phyloP scores from a whole-genome alignment of 2,888 invertebrate species.

The Ophioninae sp. region DNA sequence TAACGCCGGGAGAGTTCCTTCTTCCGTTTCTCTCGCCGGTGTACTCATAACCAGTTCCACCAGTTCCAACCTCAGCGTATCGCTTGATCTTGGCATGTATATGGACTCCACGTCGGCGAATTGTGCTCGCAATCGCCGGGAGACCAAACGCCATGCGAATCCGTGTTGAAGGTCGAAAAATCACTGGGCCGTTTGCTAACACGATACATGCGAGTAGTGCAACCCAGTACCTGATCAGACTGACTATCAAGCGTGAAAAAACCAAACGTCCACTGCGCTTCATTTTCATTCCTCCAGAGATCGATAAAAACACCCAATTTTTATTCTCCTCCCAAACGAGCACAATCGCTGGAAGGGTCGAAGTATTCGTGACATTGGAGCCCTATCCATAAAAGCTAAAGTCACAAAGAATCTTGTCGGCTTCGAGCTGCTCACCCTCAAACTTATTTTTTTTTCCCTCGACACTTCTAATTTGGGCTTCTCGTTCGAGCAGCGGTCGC shows the following conservation, averaged over 20 bases:
- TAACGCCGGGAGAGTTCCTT: conserved; percentile 4
- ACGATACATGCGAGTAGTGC: background rate
- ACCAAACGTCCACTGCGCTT: background rate
- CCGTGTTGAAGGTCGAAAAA: background rate
- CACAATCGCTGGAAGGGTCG: background rate
- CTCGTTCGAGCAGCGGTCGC: conserved; percentile 7
- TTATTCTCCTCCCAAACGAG: background rate
- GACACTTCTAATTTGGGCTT: conserved; percentile 28
- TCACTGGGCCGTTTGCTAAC: background rate
- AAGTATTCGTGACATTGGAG: conserved; percentile 7
- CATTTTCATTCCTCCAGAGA: background rate
- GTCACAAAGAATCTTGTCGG: background rate
- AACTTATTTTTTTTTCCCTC: conserved; percentile 19
- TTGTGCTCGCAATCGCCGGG: conserved; percentile 7
- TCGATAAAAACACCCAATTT: background rate
- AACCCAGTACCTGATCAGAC: conserved; percentile 1
- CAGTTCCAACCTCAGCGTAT: conserved; percentile 9
- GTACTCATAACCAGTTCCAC: background rate
- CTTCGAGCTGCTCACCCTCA: conserved; percentile 1
- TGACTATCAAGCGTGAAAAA: background rate
- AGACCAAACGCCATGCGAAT: conserved; percentile 2
- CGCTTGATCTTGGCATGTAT: conserved; percentile 13
- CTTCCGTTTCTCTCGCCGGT: background rate
- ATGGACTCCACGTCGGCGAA: conserved; percentile 1
- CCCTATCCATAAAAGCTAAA: conserved; percentile 1